Base-by-base conservation (phyloP, 2,113 vertebrate genomes). In the Leptodactylus fuscus region DNA sequence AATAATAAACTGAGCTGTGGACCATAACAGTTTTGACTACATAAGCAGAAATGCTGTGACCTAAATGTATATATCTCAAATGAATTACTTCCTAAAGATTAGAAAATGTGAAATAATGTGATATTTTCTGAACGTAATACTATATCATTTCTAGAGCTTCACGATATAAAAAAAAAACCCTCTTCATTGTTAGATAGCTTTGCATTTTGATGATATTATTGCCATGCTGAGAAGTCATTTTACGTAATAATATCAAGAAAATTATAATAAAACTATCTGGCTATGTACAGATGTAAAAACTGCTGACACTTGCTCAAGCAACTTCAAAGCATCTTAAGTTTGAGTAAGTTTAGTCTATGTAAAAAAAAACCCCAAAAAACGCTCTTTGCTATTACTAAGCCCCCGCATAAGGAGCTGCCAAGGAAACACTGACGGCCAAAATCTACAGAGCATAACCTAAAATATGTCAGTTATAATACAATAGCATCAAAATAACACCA, bases 211-310 rank as follows among this genome's bases (percentile, higher is more conserved):
- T 32, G 29, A 53, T 55, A 78, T 36, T 55, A 32, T 53, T 38
- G 49, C 75, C 48, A 36, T 36, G 49, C 75, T n/a, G 75, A 27
- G 49, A 78, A 55, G 75, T 78, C 11, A 53, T 77, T 77, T 77
- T 7, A 34, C 53, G 13, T 20, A 34, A 51, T 51, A 53, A 6
- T 34, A 78, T 55, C 49, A 36, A 8, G 29, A 22, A 32, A 36
- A 22, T 77, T 16, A 77, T 77, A 77, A 77, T 36, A 77, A 51
- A 22, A 22, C 48, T 53, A 51, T 51, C 46, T 76, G 46, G 29
- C n/a, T 22, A 77, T 32, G 32, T 22, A 51, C 46, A 76, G 15
- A 76, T 27, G 24, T 76, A 78, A 53, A 55, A 78, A 55, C 29
- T 55, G 75, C 75, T 78, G 75, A 78, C 22, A 29, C 24, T 41